Evolutionary conservation across 1,140 invertebrate species (phyloP), one percentile per base, ranked within the genome.

Genomic region (Parapsyche elsis): DNA sequence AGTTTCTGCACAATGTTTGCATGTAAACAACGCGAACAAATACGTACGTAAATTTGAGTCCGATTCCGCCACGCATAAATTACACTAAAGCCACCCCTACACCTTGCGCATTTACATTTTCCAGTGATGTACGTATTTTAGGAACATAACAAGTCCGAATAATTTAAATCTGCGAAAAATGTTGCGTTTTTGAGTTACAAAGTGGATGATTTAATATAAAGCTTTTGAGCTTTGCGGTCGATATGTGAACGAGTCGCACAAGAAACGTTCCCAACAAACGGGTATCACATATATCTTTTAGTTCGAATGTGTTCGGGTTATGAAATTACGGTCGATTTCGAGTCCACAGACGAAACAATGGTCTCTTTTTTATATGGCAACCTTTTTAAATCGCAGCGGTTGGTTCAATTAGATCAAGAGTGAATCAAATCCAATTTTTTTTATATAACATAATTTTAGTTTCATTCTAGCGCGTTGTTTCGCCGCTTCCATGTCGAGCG

Each of bases 151-250:
- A 53, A 5, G 12, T 53, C 16, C 2, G 16, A 53, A n/a, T n/a
- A n/a, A n/a, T n/a, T n/a, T n/a, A n/a, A n/a, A 4, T 53, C 12
- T 10, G 49, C 10, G 10, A 5, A 53, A 53, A 53, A 53, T 53
- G 49, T 53, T 2, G 12, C 49, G 45, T 9, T 46, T 46, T 46
- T 5, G 7, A 46, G 5, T 9, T 46, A 46, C 45, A 46, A 14
- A 14, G 14, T 46, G n/a, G n/a, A n/a, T n/a, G n/a, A 61, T 61
- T 16, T 61, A 61, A 61, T 61, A 61, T 61, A 61, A 61, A 61
- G 57, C 9, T 61, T 61, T 5, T 2, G 16, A 21, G 57, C 57
- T 21, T 19, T 61, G 57, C 19, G 57, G 57, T 61, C 16, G 19
- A 61, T 61, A 61, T 61, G 16, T 16, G 57, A 61, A 19, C 57